Conservation (phyloP, 2,113 vertebrate genomes). For the Megaceryle maxima region DNA sequence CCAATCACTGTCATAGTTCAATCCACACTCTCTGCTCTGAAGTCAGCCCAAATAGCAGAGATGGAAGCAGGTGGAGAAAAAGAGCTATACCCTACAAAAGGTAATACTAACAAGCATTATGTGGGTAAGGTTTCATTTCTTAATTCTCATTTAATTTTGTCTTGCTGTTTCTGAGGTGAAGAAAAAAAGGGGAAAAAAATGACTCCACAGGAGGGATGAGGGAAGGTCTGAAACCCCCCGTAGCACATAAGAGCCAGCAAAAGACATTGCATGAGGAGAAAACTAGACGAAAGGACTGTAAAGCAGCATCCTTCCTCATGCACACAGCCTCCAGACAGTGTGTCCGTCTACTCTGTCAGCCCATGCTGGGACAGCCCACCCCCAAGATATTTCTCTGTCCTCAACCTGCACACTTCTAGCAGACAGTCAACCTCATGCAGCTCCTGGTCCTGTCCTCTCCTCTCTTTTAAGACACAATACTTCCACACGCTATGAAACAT, state of each 20-base stretch:
- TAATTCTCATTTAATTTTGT: not conserved
- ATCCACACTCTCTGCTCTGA: not conserved
- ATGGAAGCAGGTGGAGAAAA: not conserved
- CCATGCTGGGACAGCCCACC: not conserved
- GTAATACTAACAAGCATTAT: not conserved
- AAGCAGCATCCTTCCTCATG: not conserved
- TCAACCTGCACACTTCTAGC: not conserved
- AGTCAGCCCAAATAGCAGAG: not conserved
- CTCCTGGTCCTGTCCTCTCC: not conserved
- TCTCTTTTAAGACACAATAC: not conserved
- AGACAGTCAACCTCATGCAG: not conserved
- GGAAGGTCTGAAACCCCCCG: not conserved
- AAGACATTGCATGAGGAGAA: not conserved
- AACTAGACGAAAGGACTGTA: not conserved
- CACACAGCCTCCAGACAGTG: not conserved
- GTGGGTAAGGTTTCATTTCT: fast-evolving
- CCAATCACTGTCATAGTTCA: not conserved
- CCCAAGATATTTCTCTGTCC: not conserved
- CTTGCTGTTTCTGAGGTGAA: not conserved
- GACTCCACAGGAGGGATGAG: not conserved
- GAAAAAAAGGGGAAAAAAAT: not conserved
- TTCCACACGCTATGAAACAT: not conserved
- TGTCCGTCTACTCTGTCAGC: not conserved
- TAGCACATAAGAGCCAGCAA: not conserved
- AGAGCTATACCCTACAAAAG: not conserved